Base-by-base conservation (phyloP, 2,888 invertebrate species). In the Cheilosia urbana region DNA sequence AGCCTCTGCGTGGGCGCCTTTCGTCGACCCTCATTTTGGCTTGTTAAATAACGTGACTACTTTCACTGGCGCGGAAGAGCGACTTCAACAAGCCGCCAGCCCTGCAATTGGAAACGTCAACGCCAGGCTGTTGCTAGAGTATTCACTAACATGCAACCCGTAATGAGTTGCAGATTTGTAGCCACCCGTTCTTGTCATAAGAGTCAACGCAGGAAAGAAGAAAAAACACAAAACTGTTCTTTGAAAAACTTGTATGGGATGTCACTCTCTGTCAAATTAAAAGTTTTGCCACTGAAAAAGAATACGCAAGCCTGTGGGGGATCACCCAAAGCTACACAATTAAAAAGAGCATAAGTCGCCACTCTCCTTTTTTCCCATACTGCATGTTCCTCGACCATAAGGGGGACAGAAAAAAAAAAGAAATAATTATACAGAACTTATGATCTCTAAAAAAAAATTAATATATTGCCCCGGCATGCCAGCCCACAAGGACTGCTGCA, bases 341-440 rank as follows among this genome's bases (percentile, higher is more conserved):
- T 71, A 66, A 75, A 80, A 75, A 58, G 49, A 73, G 55, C 62
- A 69, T 73, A 66, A 84, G 63, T 79, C 73, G 62, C 19, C 30
- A 30, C 65, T 45, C 40, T 13, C 21, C 19, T 42, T 30, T 45
- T 58, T 7, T 19, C 40, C 42, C 45, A 30, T 49, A 27, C 19
- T 15, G 45, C 24, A 45, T 17, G 24, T 11, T 55, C 17, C 34
- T 24, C 68, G 58, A 66, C 55, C 57, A 55, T 53, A 37, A 30
- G 13, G 37, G 13, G 13, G 9, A 5, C 19, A 58, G 13, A 47
- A 21, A n/a, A 63, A 17, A 42, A 55, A 75, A 68, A 63, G 42
- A 81, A 80, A 81, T 81, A 85, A 85, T 85, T 85, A 81, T 81
- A 63, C 76, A 49, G 71, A 77, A 62, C 76, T 76, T 76, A 81